These are phyloP conservation scores for Gymnarchus niloticus DNA, from an alignment of 2,113 vertebrate species.

Conservation along the genomic window DNA sequence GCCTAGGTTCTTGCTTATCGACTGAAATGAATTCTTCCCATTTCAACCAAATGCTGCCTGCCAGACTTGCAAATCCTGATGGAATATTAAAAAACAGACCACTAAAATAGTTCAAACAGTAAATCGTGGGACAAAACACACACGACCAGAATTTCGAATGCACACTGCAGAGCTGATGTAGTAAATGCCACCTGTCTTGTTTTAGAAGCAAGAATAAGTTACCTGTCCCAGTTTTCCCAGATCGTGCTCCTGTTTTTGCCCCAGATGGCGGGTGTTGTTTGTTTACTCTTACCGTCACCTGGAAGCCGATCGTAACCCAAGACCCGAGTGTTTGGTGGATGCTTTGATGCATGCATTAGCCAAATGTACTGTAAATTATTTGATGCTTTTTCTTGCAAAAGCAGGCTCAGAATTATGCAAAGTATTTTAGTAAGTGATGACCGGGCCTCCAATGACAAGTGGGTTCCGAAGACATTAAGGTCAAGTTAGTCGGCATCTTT, in stretches of 20 bases:
- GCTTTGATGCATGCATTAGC: not conserved
- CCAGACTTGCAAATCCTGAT: not conserved
- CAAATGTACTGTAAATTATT: not conserved
- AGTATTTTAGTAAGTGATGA: slow-evolving; percentile 60
- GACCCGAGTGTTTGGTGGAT: not conserved
- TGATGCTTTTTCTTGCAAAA: slow-evolving; percentile 15
- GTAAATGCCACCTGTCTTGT: not conserved
- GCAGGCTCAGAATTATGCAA: slow-evolving; percentile 62
- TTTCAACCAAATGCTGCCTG: not conserved
- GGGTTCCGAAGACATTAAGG: slow-evolving; percentile 61
- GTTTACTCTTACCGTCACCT: not conserved
- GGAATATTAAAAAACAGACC: not conserved
- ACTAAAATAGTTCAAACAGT: not conserved
- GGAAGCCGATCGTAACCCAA: not conserved
- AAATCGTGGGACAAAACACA: not conserved
- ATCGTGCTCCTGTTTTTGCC: not conserved
- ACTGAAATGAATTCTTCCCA: not conserved
- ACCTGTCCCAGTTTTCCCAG: not conserved
- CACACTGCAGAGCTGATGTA: not conserved
- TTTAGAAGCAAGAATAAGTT: slow-evolving; percentile 3
- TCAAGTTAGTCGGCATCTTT: slow-evolving; percentile 39
- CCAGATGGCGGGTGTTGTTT: not conserved
- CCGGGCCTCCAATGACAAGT: slow-evolving; percentile 57
- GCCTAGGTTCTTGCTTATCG: not conserved
- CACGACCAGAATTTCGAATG: not conserved